Base-by-base conservation (phyloP, 2,797 vertebrate species). In the Holocentrus rufus region DNA sequence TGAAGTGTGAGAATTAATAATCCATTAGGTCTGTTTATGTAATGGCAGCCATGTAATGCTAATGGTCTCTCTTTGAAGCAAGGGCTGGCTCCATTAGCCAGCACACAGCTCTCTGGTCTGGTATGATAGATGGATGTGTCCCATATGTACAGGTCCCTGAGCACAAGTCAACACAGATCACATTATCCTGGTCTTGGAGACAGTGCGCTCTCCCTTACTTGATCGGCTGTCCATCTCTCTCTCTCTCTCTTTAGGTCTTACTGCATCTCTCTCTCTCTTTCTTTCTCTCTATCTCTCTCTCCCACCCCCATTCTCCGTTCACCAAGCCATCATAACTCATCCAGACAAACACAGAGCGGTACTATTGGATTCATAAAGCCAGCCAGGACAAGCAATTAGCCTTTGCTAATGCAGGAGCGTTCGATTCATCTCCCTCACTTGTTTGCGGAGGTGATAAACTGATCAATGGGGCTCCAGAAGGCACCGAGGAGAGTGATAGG, bases 101-200 rank as follows among this genome's bases (percentile, higher is more conserved):
- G 49, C 61, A 47, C 49, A 39, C 27, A 54, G 65, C 82, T 77
- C 69, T 17, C 62, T 55, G 70, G 27, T 50, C 71, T 75, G 25
- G 71, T 67, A 23, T 82, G 78, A 86, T 72, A 84, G 84, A 90
- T 85, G 79, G 81, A 88, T 87, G 80, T 74, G 82, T 80, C 74
- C 75, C 75, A n/a, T 9, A 47, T 77, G 70, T 56, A 80, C n/a
- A 68, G 72, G 81, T 66, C 74, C 71, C 64, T 57, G 52, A 65
- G 72, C 77, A 58, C 70, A 64, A 76, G 66, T 76, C 52, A 20
- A 54, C 65, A 52, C 62, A 66, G 78, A 88, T 89, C 82, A 72
- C 76, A 86, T 91, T 92, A 88, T 66, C 75, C 39, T 75, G 60
- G 62, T 13, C 61, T 25, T 25, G 42, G 39, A 47, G 44, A n/a